Base-by-base conservation (phyloP, 2,888 invertebrate species). In the Zootermopsis nevadensis region DNA sequence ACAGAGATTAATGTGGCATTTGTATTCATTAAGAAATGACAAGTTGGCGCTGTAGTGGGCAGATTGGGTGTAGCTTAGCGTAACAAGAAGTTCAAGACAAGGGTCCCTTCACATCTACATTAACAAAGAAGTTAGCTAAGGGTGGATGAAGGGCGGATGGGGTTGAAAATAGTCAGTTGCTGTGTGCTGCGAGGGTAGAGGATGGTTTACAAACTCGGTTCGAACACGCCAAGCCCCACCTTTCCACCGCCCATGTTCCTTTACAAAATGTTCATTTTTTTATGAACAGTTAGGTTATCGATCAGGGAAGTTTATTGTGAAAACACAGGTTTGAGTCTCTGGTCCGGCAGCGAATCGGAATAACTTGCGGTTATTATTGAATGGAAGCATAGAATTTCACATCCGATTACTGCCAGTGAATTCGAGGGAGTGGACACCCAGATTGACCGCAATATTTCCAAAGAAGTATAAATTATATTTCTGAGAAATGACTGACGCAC, bases 1-100 rank as follows among this genome's bases (percentile, higher is more conserved):
- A 8, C 60, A 60, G n/a, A 60, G 24, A 74, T 74, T 74, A 74
- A 42, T 35, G 12, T 4, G 74, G 74, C 38, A 74, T 74, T 74
- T 38, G 74, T 74, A 74, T 74, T 74, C 74, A 38, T 74, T 74
- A 74, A 74, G 33, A 74, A 74, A 42, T 74, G 74, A 74, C 74
- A 74, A 74, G 74, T 22, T 74, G 38, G 38, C 4, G 22, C 8
- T 38, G 8, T 15, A 4, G n/a, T 27, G 12, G 60, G 60, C n/a
- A n/a, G n/a, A n/a, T 6, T 60, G 27, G 15, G 19, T 15, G 12
- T 19, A 48, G 48, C 48, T 48, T 48, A 48, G 15, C 48, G 19
- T 48, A 69, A 22, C 27, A 31, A 74, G 74, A 38, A 74, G 33
- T 38, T n/a, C 24, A 74, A 74, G 38, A 74, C 74, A 38, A 69